Conservation (phyloP, 2,113 vertebrate genomes). For the Peromyscus californicus region DNA sequence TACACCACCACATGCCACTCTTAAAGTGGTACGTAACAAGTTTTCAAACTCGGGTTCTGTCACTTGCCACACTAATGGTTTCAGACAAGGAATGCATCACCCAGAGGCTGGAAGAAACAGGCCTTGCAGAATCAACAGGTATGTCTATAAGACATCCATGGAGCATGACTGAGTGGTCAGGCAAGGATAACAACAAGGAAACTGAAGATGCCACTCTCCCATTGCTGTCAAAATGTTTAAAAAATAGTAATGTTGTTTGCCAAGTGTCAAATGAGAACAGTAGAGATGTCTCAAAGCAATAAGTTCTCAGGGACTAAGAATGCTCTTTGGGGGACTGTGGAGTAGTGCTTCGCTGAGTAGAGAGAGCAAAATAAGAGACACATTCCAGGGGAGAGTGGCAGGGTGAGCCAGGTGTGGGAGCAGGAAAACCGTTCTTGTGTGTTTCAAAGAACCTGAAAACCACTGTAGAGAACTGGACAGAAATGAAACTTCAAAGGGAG, state of each 20-base stretch:
- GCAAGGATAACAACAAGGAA: neutral
- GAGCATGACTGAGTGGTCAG: neutral
- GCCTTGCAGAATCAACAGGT: neutral
- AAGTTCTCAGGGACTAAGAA: neutral
- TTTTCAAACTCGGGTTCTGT: neutral
- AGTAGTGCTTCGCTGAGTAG: neutral
- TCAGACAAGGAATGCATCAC: neutral
- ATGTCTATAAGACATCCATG: neutral
- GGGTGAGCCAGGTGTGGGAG: neutral
- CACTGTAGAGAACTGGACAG: neutral
- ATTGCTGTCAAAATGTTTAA: neutral
- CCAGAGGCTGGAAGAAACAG: neutral
- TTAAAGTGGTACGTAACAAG: neutral
- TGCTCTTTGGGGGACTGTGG: neutral
- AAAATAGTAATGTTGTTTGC: neutral
- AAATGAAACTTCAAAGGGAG: neutral
- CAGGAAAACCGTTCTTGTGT: neutral
- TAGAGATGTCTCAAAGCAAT: neutral
- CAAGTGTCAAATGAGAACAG: neutral
- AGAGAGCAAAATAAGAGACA: neutral
- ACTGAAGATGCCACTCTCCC: neutral
- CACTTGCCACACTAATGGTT: neutral
- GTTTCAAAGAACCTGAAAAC: slow-evolving; percentile 26
- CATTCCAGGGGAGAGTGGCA: neutral
- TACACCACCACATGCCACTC: fast-evolving